These are phyloP conservation scores for Neolamprologus cancellatus DNA, from an alignment of 2,113 vertebrate species.

Conservation along the genomic window DNA sequence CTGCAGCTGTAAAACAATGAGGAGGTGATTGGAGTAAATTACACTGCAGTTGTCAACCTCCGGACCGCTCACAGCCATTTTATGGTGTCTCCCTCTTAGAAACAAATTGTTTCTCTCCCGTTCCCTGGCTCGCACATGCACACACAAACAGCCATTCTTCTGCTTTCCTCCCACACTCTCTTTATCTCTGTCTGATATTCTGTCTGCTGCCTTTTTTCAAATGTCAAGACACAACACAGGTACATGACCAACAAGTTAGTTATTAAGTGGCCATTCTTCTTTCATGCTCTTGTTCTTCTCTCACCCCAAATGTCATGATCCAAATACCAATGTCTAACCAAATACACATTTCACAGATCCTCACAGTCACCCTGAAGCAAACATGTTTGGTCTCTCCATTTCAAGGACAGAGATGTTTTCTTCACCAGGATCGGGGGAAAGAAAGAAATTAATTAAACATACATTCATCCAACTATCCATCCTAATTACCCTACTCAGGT, in stretches of 20 bases:
- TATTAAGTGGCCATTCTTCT: neutral
- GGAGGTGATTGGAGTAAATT: conserved; percentile 62
- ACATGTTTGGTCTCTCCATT: neutral
- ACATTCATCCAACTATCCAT: neutral
- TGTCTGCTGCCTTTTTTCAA: neutral
- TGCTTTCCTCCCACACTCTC: conserved; percentile 16
- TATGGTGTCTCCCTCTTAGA: neutral
- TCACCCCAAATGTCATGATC: neutral
- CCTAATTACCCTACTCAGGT: neutral
- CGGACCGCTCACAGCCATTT: conserved; percentile 25
- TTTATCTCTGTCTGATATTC: conserved; percentile 8
- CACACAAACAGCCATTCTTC: neutral
- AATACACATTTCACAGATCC: neutral
- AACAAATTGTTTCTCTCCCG: conserved; percentile 8
- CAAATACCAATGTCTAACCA: neutral
- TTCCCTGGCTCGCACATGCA: neutral
- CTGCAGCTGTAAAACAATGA: conserved; percentile 64
- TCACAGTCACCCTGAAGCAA: neutral
- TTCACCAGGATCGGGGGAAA: neutral
- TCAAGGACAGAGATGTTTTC: neutral
- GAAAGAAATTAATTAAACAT: neutral
- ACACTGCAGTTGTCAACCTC: conserved; percentile 43
- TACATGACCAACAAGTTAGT: neutral
- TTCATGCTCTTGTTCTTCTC: neutral
- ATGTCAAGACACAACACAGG: conserved; percentile 30